Evolutionary conservation across 2,113 vertebrate species (phyloP).

Genomic region (Halcyon senegalensis): DNA sequence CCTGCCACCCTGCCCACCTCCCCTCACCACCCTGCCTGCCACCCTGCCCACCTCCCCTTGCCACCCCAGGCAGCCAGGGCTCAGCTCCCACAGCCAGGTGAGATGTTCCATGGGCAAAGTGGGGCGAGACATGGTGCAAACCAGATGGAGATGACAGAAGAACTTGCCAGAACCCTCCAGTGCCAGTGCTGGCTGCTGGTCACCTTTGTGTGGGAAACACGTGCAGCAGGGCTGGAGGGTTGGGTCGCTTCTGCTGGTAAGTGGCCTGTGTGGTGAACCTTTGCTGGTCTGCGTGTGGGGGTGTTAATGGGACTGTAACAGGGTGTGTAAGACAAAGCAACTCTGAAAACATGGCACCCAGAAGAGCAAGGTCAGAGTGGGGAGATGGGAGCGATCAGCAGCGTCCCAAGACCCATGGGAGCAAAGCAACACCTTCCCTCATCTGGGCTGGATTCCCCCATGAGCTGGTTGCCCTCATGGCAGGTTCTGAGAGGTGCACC

Average conservation of each 20-base stretch:
- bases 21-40: background rate
- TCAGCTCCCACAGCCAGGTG: fast-evolving
- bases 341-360: background rate
- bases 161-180: background rate
- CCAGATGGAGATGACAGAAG: fast-evolving
- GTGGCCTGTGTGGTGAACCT: background rate
- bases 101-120: fast-evolving
- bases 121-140: fast-evolving
- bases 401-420: background rate
- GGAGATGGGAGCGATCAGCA: background rate
- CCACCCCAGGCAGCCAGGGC: background rate
- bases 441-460: fast-evolving
- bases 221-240: background rate
- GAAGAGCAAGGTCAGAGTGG: fast-evolving
- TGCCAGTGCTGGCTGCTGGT: fast-evolving
- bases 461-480: background rate
- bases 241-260: background rate
- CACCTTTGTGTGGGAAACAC: background rate
- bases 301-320: background rate
- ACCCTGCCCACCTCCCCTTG: fast-evolving
- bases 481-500: background rate
- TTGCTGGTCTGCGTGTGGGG: background rate
- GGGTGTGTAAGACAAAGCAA: fast-evolving
- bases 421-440: fast-evolving
- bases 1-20: background rate